Conservation (phyloP, 2,113 vertebrate genomes). For the Vombatus ursinus region DNA sequence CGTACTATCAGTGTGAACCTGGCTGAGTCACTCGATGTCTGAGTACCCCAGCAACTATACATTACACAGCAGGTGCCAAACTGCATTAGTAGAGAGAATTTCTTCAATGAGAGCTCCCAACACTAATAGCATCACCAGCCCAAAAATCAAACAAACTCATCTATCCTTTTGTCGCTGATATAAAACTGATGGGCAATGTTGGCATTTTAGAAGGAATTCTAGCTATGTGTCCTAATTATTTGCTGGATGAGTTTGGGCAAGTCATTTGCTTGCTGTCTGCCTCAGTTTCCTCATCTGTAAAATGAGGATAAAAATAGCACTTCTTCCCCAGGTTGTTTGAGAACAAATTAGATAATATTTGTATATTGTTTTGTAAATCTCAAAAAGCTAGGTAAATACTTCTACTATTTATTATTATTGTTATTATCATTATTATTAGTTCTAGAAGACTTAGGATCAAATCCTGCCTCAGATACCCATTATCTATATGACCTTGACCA, state of each 20-base stretch:
- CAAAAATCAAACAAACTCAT: not conserved
- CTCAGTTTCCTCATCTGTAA: not conserved
- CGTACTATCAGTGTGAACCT: not conserved
- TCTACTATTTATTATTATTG: not conserved
- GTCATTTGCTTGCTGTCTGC: not conserved
- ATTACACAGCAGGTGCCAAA: not conserved
- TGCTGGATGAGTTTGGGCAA: not conserved
- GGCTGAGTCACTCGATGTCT: not conserved
- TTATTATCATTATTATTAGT: not conserved
- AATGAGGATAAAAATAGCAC: not conserved
- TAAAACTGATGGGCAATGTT: not conserved
- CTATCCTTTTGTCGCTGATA: not conserved
- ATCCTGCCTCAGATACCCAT: not conserved
- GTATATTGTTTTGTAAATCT: not conserved
- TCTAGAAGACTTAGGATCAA: not conserved
- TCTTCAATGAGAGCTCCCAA: not conserved
- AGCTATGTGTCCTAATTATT: not conserved
- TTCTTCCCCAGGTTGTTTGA: not conserved
- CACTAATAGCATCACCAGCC: not conserved
- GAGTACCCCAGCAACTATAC: not conserved
- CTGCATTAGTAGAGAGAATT: not conserved
- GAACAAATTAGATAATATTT: not conserved
- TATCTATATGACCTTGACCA: not conserved
- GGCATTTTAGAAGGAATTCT: not conserved
- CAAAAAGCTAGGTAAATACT: not conserved